These are phyloP conservation scores for Mimas tiliae DNA, from an alignment of 2,888 invertebrate species.

Conservation along the genomic window DNA sequence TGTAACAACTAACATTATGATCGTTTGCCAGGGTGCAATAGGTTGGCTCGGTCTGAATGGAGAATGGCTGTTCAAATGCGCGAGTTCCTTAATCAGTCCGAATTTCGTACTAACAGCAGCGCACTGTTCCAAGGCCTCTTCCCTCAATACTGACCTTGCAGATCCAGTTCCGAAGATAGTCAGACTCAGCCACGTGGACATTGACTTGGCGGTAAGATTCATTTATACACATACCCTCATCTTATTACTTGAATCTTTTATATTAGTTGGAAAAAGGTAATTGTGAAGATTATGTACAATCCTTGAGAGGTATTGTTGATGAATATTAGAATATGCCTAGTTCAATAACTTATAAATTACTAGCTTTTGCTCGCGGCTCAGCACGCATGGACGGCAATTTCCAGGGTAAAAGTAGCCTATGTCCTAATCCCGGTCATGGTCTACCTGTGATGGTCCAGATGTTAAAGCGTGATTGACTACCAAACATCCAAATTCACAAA, in stretches of 20 bases:
- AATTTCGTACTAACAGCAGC: slow-evolving; percentile 88
- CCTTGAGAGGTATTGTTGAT: too few species aligned
- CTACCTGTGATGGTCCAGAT: too few species aligned
- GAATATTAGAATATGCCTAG: too few species aligned
- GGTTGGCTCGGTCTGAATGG: slow-evolving; percentile 56
- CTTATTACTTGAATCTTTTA: neutral
- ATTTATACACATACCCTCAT: neutral
- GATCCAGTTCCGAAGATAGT: slow-evolving; percentile 56
- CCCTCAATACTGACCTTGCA: slow-evolving; percentile 44
- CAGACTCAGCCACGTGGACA: slow-evolving; percentile 54
- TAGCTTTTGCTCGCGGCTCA: too few species aligned
- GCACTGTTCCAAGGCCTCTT: slow-evolving; percentile 81
- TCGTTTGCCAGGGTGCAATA: slow-evolving; percentile 57
- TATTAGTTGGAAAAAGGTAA: too few species aligned
- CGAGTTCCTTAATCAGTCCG: slow-evolving; percentile 87
- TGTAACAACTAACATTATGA: neutral
- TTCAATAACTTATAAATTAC: too few species aligned
- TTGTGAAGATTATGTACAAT: too few species aligned
- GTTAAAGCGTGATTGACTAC: too few species aligned
- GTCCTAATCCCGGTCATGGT: too few species aligned
- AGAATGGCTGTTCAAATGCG: slow-evolving; percentile 81
- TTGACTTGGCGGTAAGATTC: slow-evolving; percentile 39
- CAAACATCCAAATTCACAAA: too few species aligned
- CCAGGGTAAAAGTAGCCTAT: too few species aligned
- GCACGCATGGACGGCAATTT: too few species aligned